phyloP scores from a whole-genome alignment of 2,888 invertebrate species.

The Cantharis rustica region DNA sequence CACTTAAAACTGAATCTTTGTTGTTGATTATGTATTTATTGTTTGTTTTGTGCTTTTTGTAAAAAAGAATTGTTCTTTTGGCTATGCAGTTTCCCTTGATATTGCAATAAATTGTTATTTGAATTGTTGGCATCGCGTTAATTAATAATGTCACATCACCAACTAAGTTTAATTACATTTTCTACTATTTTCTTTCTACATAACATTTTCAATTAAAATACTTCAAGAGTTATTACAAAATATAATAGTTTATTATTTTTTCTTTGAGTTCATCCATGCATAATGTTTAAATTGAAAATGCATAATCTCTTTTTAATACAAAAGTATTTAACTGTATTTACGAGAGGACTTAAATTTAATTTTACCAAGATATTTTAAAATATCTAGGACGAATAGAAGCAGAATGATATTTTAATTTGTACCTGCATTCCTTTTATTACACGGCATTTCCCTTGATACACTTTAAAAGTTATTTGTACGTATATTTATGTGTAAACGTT shows the following conservation, averaged over 20 bases:
- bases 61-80: too few species aligned
- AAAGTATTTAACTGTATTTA: background rate
- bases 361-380: background rate
- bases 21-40: background rate
- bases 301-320: background rate
- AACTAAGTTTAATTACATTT: background rate
- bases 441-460: background rate
- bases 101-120: background rate
- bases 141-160: background rate
- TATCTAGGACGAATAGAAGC: background rate
- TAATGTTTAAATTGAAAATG: background rate
- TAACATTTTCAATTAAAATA: background rate
- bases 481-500: conserved; percentile 12
- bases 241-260: background rate
- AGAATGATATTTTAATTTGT: background rate
- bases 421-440: background rate
- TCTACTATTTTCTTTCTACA: background rate
- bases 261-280: background rate
- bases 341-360: background rate
- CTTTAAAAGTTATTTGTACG: conserved; percentile 1
- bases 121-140: background rate
- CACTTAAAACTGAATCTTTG: background rate
- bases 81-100: background rate
- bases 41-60: too few species aligned
- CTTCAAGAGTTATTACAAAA: background rate